Conservation (phyloP, 2,113 vertebrate genomes). For the Ibidorhyncha struthersii region DNA sequence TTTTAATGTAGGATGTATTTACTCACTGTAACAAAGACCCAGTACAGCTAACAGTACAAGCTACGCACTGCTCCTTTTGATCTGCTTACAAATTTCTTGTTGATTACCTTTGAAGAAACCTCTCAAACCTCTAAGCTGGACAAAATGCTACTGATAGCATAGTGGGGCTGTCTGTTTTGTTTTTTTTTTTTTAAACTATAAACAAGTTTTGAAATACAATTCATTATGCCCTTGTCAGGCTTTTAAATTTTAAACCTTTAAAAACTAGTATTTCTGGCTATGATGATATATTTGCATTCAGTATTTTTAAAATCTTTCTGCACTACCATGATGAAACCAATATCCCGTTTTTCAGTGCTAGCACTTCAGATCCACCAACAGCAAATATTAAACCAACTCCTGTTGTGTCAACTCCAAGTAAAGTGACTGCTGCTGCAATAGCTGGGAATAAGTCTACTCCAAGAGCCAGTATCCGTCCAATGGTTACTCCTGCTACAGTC, state of each 20-base stretch:
- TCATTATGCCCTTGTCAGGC: not conserved
- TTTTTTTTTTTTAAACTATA: not conserved
- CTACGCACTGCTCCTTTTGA: not conserved
- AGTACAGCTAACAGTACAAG: not conserved
- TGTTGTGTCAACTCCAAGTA: conserved; percentile 90
- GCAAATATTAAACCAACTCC: conserved; percentile 99
- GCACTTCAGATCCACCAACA: conserved; percentile 93
- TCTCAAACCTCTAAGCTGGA: not conserved
- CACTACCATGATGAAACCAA: not conserved
- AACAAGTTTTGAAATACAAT: not conserved
- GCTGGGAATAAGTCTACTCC: conserved; percentile 95
- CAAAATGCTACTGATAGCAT: not conserved
- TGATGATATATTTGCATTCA: not conserved
- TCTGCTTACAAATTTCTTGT: not conserved
- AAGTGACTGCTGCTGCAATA: conserved; percentile 88
- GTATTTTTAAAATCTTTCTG: not conserved
- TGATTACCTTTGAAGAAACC: not conserved
- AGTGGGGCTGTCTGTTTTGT: not conserved
- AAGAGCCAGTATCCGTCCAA: conserved; percentile 95
- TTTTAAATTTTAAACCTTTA: not conserved
- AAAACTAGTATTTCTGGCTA: not conserved
- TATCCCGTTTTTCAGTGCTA: conserved; percentile 79
- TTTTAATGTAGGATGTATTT: not conserved
- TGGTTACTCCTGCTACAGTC: conserved; percentile 94
- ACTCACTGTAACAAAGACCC: not conserved